Base-by-base conservation (phyloP, 2,113 vertebrate species). In the Peucedramus taeniatus region DNA sequence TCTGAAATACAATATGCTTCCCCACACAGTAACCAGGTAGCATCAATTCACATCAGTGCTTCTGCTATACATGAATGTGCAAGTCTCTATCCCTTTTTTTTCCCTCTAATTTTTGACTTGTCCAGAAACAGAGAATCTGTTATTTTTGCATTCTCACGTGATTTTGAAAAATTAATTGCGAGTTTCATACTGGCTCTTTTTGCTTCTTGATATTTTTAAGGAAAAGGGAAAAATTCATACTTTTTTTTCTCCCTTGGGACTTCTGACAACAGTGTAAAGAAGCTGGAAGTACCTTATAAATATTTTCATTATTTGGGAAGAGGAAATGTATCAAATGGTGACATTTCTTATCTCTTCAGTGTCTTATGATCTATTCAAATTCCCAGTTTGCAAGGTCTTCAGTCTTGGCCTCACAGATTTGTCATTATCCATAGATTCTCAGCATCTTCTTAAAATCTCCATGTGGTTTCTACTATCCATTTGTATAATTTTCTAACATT, bases 1-100 rank as follows among this genome's bases (percentile, higher is more conserved):
- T 90, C 63, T 69, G 82, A 94, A 92, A 72, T 72, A n/a, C 18
- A 91, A 37, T 61, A 82, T 70, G 9, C 11, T 86, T 86, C 45
- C 47, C 21, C 57, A 39, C 13, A 44, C 16, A 15, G 21, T 65
- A 88, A 45, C 15, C 7, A 90, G 15, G 17, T 45, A 86, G 12
- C 37, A 61, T 27, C 18, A 53, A 10, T 74, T 82, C 76, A 27
- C n/a, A 33, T 28, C 7, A n/a, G 3, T 61, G 18, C 3, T 91
- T 79, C 88, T 93, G 31, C 13, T 42, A 31, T 39, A 27, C 5
- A 1, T 24, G 9, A 54, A 1, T 18, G 9, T 59, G 28, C 9
- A 59, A 37, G 35, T 42, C 22, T 90, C 19, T 57, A 15, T 14
- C 1, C 7, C 4, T 47, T 39, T 42, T 54, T 42, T n/a, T 69